These are phyloP conservation scores for Muscicapa comitata DNA, from an alignment of 2,797 vertebrate species.

Conservation along the genomic window DNA sequence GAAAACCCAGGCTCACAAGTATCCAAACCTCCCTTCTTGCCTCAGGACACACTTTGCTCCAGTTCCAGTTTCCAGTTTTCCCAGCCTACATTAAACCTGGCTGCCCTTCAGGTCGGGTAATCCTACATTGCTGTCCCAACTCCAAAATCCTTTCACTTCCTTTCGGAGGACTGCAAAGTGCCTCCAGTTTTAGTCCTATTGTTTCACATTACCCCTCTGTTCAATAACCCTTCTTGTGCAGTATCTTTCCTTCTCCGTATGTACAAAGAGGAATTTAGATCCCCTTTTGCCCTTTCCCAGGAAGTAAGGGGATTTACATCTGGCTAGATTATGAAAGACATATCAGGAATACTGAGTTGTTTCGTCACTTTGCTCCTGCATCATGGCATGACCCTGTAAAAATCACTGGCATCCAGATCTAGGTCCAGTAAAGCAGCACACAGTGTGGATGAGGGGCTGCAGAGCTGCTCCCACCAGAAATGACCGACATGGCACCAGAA, in stretches of 20 bases:
- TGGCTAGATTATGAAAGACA: not conserved
- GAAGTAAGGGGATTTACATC: not conserved
- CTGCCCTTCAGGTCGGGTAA: not conserved
- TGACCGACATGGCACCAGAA: fast-evolving
- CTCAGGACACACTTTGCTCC: not conserved
- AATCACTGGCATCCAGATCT: not conserved
- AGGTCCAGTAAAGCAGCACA: not conserved
- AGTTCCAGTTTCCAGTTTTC: not conserved
- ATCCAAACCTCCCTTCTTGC: not conserved
- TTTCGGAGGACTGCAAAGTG: not conserved
- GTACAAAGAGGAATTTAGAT: not conserved
- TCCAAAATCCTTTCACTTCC: not conserved
- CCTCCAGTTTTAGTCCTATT: not conserved
- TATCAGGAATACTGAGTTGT: not conserved
- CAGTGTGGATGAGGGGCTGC: not conserved
- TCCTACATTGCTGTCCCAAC: not conserved
- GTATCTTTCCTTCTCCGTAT: not conserved
- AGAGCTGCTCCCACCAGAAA: not conserved
- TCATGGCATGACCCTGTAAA: not conserved
- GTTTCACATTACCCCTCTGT: not conserved
- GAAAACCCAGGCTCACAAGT: not conserved
- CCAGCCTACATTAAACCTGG: not conserved
- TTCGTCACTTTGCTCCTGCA: not conserved
- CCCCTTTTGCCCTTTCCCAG: not conserved
- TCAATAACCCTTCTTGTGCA: not conserved